phyloP scores from a whole-genome alignment of 2,113 vertebrate genomes.

The Anguilla rostrata region DNA sequence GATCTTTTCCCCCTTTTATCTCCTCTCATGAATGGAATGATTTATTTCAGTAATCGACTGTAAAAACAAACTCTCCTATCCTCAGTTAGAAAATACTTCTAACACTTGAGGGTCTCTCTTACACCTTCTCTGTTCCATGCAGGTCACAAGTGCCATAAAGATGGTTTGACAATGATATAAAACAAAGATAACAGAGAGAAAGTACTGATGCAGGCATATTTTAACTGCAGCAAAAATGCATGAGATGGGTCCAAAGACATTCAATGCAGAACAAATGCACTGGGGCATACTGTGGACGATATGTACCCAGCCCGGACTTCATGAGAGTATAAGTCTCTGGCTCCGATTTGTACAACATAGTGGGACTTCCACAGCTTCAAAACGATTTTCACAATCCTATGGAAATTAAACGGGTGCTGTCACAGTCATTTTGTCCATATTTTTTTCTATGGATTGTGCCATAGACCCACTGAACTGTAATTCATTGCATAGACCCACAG shows the following conservation, averaged over 20 bases:
- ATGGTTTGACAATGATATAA: background rate
- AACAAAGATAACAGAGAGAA: background rate
- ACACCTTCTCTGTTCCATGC: background rate
- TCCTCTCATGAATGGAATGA: background rate
- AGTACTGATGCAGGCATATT: background rate
- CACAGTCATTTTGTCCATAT: too few species aligned
- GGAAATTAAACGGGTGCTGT: too few species aligned
- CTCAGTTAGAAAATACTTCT: background rate
- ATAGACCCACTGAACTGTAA: too few species aligned
- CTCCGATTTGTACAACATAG: too few species aligned
- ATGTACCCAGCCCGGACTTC: too few species aligned
- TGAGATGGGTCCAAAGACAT: too few species aligned
- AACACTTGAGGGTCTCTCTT: background rate
- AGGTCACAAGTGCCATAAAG: constrained; percentile 14
- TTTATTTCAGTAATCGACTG: background rate
- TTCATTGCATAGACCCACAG: background rate
- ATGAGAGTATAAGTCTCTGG: too few species aligned
- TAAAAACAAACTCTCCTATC: background rate
- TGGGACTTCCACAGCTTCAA: too few species aligned
- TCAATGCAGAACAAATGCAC: background rate
- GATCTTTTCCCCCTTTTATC: background rate
- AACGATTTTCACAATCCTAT: too few species aligned
- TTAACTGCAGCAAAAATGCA: background rate
- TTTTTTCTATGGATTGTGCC: background rate
- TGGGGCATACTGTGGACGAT: background rate